Evolutionary conservation across 2,888 invertebrate genomes (phyloP), one percentile per base, ranked within the genome.

Genomic region (Tortricodes alternella): DNA sequence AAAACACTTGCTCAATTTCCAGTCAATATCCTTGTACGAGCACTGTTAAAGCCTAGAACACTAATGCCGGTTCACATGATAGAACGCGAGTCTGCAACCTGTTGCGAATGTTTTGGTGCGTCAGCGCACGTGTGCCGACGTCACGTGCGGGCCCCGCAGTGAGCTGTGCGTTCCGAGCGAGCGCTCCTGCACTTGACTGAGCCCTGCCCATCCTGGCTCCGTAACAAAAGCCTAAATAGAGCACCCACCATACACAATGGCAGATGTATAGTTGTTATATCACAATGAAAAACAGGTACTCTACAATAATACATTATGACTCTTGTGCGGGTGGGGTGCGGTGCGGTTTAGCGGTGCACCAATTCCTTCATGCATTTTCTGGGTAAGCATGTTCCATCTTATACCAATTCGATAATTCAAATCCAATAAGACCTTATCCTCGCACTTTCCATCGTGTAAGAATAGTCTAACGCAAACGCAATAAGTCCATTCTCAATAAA

Each of bases 151-250:
- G 75, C 70, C 78, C 76, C 78, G 74, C 78, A 78, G 81, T 87
- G 88, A 84, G 76, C 49, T 34, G 70, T 63, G 64, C 81, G 89
- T 89, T 89, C 88, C 89, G 86, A 83, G 63, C 85, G 76, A 78
- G 66, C 74, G 87, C 74, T 81, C 86, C 85, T 85, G 84, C 88
- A 88, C 89, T 86, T 88, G 87, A 89, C 85, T 87, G 82, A 73
- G 60, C 73, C 85, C 74, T 74, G 77, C 86, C 88, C 87, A 86
- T 80, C 84, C 84, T 74, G 74, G 69, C 66, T 63, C 63, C 59
- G 52, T 58, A 55, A 86, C 83, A 89, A 86, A 84, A 69, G 68
- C 62, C 63, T 79, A 78, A 82, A 83, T 85, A 72, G 82, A 80
- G 70, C 81, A 78, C 69, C 72, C 64, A 71, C 63, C n/a, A n/a